These are phyloP conservation scores for Lipophrys pholis DNA, from an alignment of 2,113 vertebrate genomes.

Conservation along the genomic window DNA sequence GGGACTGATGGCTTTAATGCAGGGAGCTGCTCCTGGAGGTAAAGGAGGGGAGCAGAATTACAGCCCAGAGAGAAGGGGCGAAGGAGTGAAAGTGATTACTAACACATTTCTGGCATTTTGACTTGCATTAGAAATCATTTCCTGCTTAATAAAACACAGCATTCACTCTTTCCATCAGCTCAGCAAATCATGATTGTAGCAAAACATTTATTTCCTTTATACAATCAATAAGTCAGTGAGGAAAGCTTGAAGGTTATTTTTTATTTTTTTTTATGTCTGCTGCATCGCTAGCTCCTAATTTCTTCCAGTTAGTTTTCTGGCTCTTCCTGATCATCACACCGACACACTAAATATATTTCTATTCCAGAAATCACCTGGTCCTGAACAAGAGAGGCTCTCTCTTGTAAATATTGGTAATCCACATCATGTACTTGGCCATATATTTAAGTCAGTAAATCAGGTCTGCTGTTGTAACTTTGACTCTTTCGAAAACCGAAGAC, in stretches of 20 bases:
- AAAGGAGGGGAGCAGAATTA: not conserved
- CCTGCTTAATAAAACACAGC: slow-evolving; percentile 3
- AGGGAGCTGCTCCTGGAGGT: slow-evolving; percentile 78
- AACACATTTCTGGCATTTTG: slow-evolving; percentile 12
- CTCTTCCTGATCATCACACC: slow-evolving; percentile 19
- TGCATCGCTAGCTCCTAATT: slow-evolving; percentile 46
- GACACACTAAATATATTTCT: slow-evolving; percentile 4
- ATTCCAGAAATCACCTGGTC: slow-evolving; percentile 16
- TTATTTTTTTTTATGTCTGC: slow-evolving; percentile 31
- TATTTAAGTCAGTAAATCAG: too few species aligned
- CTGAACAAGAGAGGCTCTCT: not conserved
- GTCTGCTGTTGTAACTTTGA: too few species aligned
- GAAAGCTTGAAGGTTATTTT: slow-evolving; percentile 23
- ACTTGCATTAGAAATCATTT: slow-evolving; percentile 3
- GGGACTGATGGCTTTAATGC: slow-evolving; percentile 85
- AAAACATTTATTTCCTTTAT: slow-evolving; percentile 29
- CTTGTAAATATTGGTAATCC: slow-evolving; percentile 2
- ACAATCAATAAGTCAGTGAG: not conserved
- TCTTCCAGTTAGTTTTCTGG: slow-evolving; percentile 32
- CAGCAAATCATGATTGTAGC: not conserved
- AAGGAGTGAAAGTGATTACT: not conserved
- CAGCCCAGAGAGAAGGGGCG: not conserved
- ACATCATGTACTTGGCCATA: too few species aligned
- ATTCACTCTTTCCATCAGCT: not conserved
- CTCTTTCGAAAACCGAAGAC: too few species aligned